phyloP scores from a whole-genome alignment of 2,888 invertebrate species.

The Drosophila koepferae region DNA sequence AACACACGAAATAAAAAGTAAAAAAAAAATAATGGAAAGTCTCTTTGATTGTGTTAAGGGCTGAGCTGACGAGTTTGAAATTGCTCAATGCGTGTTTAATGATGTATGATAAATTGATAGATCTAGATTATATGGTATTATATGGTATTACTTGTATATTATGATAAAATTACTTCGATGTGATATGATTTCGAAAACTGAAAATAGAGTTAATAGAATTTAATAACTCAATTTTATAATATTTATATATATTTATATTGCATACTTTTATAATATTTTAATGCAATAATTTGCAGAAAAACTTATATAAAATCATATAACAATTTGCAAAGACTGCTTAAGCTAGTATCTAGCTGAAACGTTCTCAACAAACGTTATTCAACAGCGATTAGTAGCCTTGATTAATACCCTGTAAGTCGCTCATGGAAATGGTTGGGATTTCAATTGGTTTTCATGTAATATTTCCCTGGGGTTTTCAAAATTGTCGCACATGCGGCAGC shows the following conservation, averaged over 20 bases:
- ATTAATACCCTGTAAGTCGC: neutral
- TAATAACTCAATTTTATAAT: too few relatives aligned
- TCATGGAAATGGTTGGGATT: neutral
- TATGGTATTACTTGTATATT: too few relatives aligned
- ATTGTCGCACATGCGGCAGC: conserved; percentile 69
- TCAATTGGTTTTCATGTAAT: conserved; percentile 31
- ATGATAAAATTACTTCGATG: too few relatives aligned
- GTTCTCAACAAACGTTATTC: neutral
- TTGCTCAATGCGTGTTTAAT: neutral
- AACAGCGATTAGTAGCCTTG: neutral
- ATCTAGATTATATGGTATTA: too few relatives aligned
- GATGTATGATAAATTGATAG: too few relatives aligned
- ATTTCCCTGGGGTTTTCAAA: conserved; percentile 46
- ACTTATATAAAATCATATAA: too few relatives aligned
- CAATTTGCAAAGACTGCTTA: too few relatives aligned
- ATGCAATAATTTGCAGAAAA: too few relatives aligned
- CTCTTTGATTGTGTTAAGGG: neutral
- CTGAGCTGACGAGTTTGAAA: neutral
- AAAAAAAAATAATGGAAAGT: neutral
- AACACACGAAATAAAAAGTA: conserved; percentile 25
- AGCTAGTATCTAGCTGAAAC: neutral
- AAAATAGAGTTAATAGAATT: too few relatives aligned
- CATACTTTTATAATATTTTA: too few relatives aligned
- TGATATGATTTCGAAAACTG: too few relatives aligned
- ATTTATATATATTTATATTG: too few relatives aligned